Percentiles rank a stretch among this genome's conserved stretches.
Conservation (phyloP, 2,888 invertebrate species). For the Drosophila kanekoi region DNA sequence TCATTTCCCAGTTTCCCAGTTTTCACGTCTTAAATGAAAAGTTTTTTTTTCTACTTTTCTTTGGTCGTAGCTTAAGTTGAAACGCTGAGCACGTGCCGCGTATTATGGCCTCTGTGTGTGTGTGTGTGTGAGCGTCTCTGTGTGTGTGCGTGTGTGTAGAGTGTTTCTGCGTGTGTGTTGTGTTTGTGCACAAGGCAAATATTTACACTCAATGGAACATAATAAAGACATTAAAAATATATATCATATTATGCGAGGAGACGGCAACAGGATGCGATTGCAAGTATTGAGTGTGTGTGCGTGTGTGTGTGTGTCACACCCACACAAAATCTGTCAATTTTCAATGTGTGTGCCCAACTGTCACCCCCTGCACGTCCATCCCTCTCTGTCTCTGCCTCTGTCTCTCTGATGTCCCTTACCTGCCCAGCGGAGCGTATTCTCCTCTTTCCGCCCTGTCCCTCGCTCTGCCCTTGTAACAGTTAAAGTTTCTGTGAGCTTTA, state of each 20-base stretch:
- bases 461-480: conserved; percentile 20
- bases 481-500: conserved; percentile 44
- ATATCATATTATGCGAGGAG: conserved; percentile 62
- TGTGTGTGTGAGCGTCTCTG: conserved; percentile 4
- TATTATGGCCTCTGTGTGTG: conserved; percentile 50
- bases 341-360: conserved; percentile 44
- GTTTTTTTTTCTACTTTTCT: conserved; percentile 17
- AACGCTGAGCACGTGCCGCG: conserved; percentile 70
- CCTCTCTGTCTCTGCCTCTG: not conserved
- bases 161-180: conserved; percentile 20
- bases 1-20: not conserved
- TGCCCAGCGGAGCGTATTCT: conserved; percentile 37
- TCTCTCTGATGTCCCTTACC: conserved; percentile 19
- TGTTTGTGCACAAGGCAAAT: conserved; percentile 64
- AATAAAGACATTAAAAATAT: conserved; percentile 82
- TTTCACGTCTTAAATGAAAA: conserved; percentile 34
- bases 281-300: conserved; percentile 19
- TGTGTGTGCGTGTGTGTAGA: conserved; percentile 8
- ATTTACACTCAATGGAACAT: conserved; percentile 81
- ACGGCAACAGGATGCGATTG: conserved; percentile 33
- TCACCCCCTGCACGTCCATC: not conserved
- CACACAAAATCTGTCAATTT: conserved; percentile 67
- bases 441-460: not conserved
- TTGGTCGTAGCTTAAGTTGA: conserved; percentile 42
- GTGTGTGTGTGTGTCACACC: conserved; percentile 41